phyloP scores from a whole-genome alignment of 2,113 vertebrate genomes.

The Cromileptes altivelis region DNA sequence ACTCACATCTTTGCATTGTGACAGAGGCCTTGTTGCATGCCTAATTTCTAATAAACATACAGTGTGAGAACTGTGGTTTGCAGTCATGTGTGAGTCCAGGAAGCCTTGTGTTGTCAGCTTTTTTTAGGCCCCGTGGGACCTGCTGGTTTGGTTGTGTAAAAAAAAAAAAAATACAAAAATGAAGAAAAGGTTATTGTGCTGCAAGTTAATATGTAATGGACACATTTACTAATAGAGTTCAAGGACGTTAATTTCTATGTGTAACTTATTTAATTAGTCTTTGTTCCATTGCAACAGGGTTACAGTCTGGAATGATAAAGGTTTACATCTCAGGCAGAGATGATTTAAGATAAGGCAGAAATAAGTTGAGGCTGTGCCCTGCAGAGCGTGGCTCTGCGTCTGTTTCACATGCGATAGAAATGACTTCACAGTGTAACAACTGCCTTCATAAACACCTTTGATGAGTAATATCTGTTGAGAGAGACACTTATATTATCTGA shows the following conservation, averaged over 20 bases:
- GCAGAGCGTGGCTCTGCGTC: background rate
- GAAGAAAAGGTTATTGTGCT: background rate
- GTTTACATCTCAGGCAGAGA: constrained; percentile 1
- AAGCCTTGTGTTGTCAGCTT: constrained; percentile 36
- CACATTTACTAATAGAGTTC: background rate
- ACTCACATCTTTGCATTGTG: background rate
- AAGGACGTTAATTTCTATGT: background rate
- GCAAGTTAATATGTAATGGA: constrained; percentile 12
- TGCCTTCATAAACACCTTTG: constrained; percentile 3
- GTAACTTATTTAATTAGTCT: background rate
- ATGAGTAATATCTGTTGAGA: constrained; percentile 9
- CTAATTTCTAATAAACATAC: constrained; percentile 31
- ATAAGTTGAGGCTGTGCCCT: background rate
- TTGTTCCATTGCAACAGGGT: background rate
- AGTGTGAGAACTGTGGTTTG: constrained; percentile 34
- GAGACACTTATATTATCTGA: background rate
- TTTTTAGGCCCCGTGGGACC: constrained; percentile 28
- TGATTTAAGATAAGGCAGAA: constrained; percentile 8
- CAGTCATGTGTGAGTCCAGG: constrained; percentile 48
- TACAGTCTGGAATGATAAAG: background rate
- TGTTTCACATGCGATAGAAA: constrained; percentile 26
- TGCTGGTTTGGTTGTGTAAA: constrained; percentile 20
- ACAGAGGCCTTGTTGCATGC: constrained; percentile 11
- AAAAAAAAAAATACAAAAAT: background rate
- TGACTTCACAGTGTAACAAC: background rate